Conservation (phyloP, 2,888 invertebrate species). For the Monoplex corrugatus region DNA sequence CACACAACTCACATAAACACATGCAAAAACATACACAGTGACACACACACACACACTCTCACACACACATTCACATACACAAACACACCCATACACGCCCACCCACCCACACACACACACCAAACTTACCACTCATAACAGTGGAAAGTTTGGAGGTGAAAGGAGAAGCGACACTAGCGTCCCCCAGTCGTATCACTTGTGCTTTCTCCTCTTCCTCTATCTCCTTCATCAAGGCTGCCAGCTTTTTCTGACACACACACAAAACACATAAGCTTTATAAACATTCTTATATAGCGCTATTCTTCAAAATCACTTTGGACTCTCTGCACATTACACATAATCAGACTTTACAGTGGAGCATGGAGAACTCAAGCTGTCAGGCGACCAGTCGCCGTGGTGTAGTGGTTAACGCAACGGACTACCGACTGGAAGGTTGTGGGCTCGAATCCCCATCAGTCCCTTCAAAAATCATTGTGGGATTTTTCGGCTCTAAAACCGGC, state of each 20-base stretch:
- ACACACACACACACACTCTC: not conserved
- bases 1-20: not conserved
- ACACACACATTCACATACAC: not conserved
- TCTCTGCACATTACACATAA: too few relatives aligned
- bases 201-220: conserved; percentile 86
- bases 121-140: conserved; percentile 78
- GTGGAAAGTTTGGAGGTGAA: conserved; percentile 99
- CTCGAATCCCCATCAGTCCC: too few relatives aligned
- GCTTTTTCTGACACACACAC: conserved; percentile 67
- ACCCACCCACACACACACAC: not conserved
- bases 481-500: too few relatives aligned
- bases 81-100: too few relatives aligned
- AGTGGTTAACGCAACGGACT: too few relatives aligned
- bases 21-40: not conserved
- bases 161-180: conserved; percentile 99
- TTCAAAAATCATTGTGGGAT: too few relatives aligned
- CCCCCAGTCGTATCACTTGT: conserved; percentile 96
- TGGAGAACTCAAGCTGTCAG: too few relatives aligned
- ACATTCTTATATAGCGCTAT: too few relatives aligned
- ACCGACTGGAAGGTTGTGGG: too few relatives aligned
- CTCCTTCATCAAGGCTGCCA: conserved; percentile 74
- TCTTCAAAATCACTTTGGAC: too few relatives aligned
- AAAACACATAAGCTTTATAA: not conserved
- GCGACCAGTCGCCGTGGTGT: too few relatives aligned
- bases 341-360: too few relatives aligned